A percentile compares a stretch with the other conserved stretches of the same genome.
Evolutionary conservation across 2,888 invertebrate genomes (phyloP).

Genomic region (Nymphalis urticae): DNA sequence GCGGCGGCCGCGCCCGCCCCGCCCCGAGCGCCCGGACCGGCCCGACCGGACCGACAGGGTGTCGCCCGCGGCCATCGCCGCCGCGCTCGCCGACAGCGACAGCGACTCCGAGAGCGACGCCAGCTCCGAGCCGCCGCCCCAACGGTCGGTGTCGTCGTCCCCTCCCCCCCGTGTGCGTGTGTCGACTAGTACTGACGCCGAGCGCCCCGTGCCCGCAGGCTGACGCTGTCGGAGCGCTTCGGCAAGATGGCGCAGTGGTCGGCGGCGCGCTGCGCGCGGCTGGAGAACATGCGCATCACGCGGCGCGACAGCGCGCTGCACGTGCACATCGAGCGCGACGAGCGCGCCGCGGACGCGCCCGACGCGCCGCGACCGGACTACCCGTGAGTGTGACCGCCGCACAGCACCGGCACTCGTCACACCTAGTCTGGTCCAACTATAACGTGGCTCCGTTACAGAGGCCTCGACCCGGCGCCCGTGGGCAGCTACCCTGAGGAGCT

Average conservation of each 20-base stretch:
- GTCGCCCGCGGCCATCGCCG: conserved; percentile 66
- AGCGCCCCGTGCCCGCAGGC: conserved; percentile 52
- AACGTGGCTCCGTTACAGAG: conserved; percentile 44
- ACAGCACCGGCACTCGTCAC: too few relatives aligned
- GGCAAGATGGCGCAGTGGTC: conserved; percentile 97
- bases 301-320: conserved; percentile 87
- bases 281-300: conserved; percentile 93
- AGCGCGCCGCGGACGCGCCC: conserved; percentile 77
- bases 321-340: conserved; percentile 85
- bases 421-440: too few relatives aligned
- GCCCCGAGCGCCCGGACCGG: conserved; percentile 75
- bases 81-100: conserved; percentile 59
- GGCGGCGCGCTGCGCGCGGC: conserved; percentile 89
- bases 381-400: too few relatives aligned
- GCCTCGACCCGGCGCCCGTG: conserved; percentile 85
- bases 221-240: conserved; percentile 92
- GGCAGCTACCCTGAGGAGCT: conserved; percentile 91
- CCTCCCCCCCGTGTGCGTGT: too few relatives aligned
- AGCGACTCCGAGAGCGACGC: conserved; percentile 57
- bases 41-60: conserved; percentile 50
- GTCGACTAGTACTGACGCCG: too few relatives aligned
- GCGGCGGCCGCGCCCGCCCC: conserved; percentile 54
- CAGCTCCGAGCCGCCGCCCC: conserved; percentile 51
- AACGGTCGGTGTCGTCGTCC: conserved; percentile 36
- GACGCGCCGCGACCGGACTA: conserved; percentile 42